Base-by-base conservation (phyloP, 2,797 vertebrate genomes). In the Galagoides demidoff region DNA sequence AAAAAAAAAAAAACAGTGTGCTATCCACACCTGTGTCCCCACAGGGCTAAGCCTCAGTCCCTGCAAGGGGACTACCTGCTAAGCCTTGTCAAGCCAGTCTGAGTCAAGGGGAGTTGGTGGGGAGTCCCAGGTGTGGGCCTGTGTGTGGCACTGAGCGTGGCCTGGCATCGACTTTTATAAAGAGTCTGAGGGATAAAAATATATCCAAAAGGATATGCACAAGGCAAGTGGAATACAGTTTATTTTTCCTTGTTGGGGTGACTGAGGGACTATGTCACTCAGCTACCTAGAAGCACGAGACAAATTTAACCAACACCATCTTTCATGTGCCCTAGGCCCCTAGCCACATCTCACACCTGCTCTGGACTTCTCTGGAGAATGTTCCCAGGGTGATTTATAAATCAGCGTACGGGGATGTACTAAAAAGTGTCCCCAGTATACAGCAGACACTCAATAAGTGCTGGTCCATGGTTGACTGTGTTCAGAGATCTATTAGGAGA, bases 151-250 rank as follows among this genome's bases (percentile, higher is more conserved):
- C 52, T 37, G 29, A 78, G 39, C 0, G 1, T 29, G 1, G 49
- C 83, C 55, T 19, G 34, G 19, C 39, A 55, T 64, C 19, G 3
- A 34, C n/a, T n/a, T 68, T 92, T 82, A 70, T 89, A 95, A 68
- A 84, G 93, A 73, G 55, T 17, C 52, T 8, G 29, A 76, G 31
- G 13, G 79, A 52, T 85, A 81, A 89, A 96, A 84, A 89, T 52
- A 83, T 5, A 71, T 6, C 34, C 0, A 2, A 64, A 29, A 68
- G 55, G 81, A 89, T 49, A 49, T 49, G 14, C 27, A 10, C 1
- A 22, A 49, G 70, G n/a, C 31, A 14, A 22, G 39, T 1, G 29
- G 61, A 71, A 76, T 25, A 71, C 8, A 31, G 70, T 37, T 77
- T 39, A n/a, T 77, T 68, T 71, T 92, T 5, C 70, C 77, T 34